Conservation (phyloP, 2,797 vertebrate genomes). For the Nyctibius grandis region DNA sequence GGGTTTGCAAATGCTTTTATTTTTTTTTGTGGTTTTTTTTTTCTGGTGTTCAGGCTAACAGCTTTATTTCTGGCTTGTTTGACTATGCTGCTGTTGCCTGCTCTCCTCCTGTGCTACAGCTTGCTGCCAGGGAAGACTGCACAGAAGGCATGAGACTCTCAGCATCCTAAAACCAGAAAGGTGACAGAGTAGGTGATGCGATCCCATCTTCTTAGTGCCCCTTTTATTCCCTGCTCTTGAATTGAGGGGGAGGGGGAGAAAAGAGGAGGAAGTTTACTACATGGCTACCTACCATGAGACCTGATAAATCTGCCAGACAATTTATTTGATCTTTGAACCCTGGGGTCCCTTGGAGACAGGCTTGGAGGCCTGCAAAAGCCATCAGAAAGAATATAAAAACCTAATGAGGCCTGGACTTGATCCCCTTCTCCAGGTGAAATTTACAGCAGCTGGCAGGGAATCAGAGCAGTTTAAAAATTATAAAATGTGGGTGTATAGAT, state of each 20-base stretch:
- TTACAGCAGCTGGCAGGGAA: slow-evolving; percentile 64
- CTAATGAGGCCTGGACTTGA: slow-evolving; percentile 69
- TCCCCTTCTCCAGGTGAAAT: slow-evolving; percentile 63
- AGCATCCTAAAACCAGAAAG: background rate
- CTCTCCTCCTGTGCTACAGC: background rate
- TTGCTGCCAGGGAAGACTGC: background rate
- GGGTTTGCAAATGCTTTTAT: background rate
- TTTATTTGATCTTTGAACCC: slow-evolving; percentile 86
- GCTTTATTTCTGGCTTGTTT: background rate
- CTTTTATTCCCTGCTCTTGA: background rate
- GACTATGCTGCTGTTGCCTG: background rate
- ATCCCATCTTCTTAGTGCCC: background rate
- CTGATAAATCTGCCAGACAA: slow-evolving; percentile 86
- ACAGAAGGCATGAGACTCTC: background rate
- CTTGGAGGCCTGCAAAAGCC: slow-evolving; percentile 73
- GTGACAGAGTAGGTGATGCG: background rate
- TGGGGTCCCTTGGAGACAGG: slow-evolving; percentile 66
- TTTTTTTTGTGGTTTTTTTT: no score
- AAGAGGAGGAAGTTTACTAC: slow-evolving; percentile 58
- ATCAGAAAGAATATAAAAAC: slow-evolving; percentile 66
- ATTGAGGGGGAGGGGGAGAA: background rate
- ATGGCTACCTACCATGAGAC: slow-evolving; percentile 75
- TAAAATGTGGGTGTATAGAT: background rate
- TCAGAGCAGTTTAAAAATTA: slow-evolving; percentile 62
- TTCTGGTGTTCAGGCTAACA: background rate